Evolutionary conservation across 2,888 invertebrate species (phyloP), one percentile per base, ranked within the genome.

Genomic region (Perizoma affinitatum): DNA sequence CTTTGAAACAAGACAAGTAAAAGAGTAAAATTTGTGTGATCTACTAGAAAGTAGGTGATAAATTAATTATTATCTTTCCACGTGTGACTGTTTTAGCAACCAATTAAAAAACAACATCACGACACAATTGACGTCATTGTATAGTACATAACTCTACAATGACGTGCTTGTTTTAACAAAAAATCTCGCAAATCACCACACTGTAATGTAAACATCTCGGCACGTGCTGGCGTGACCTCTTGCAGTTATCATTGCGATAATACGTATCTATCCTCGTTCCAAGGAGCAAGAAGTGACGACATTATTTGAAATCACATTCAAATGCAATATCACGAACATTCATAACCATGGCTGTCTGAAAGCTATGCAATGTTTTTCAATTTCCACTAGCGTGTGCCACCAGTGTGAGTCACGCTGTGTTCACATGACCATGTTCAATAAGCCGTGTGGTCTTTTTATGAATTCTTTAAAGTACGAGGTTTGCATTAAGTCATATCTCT

Each of bases 151-250:
- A n/a, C n/a, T n/a, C n/a, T 35, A 62, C 54, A 55, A 3, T 22
- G 22, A 22, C 22, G 45, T 7, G 7, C 50, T 56, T 67, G 54
- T 63, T 58, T 58, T 59, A 48, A 58, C 51, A 54, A 65, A 63
- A 54, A 63, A 51, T 45, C 11, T 6, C 46, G 40, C 8, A 38
- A 41, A 22, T 52, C 42, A 34, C 47, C 10, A 50, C 10, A 42
- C 11, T 22, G 22, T 40, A 53, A 54, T 64, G 49, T 58, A 63
- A 61, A 58, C 61, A 61, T 44, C 10, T 40, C 52, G 54, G 71
- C 73, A 73, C 72, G 73, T 69, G 71, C 73, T 76, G 47, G 50
- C 76, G 74, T 76, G 76, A 77, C 71, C 68, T 56, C 61, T 44
- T 33, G 60, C 72, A 70, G 69, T 76, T 70, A 69, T 58, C 66